A percentile compares a stretch with the other conserved stretches of the same genome.
Evolutionary conservation across 1,140 invertebrate species (phyloP).

Genomic region (Melipona quadrifasciata): DNA sequence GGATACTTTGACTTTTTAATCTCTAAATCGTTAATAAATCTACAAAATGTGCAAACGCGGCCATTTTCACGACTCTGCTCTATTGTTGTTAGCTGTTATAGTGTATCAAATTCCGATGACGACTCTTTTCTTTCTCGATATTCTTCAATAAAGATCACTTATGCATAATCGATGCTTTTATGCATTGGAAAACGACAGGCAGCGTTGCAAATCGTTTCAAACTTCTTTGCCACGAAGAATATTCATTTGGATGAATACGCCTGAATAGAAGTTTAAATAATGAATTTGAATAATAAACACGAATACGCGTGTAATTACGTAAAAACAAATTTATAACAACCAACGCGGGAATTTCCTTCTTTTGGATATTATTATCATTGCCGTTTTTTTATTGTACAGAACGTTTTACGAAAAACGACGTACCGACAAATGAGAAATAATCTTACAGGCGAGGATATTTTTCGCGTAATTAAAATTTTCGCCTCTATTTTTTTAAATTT

Average conservation of each 20-base stretch:
- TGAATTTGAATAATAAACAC: neutral
- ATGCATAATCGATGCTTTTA: neutral
- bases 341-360: neutral
- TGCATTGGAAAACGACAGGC: neutral
- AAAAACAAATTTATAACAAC: neutral
- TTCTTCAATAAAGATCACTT: neutral
- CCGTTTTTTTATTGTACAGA: neutral
- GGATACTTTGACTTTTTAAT: no score
- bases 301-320: neutral
- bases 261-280: neutral
- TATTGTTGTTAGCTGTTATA: no score
- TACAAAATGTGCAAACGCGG: no score
- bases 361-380: slow-evolving; percentile 4
- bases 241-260: neutral
- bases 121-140: neutral
- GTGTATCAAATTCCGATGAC: neutral
- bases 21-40: no score
- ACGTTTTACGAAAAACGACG: no score
- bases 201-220: slow-evolving; percentile 16
- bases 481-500: no score
- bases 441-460: no score
- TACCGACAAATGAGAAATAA: no score
- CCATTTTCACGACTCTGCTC: no score
- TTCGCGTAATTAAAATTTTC: no score
- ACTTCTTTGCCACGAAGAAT: neutral